Evolutionary conservation across 2,113 vertebrate species (phyloP), one percentile per base, ranked within the genome.

Genomic region (Martes martes): DNA sequence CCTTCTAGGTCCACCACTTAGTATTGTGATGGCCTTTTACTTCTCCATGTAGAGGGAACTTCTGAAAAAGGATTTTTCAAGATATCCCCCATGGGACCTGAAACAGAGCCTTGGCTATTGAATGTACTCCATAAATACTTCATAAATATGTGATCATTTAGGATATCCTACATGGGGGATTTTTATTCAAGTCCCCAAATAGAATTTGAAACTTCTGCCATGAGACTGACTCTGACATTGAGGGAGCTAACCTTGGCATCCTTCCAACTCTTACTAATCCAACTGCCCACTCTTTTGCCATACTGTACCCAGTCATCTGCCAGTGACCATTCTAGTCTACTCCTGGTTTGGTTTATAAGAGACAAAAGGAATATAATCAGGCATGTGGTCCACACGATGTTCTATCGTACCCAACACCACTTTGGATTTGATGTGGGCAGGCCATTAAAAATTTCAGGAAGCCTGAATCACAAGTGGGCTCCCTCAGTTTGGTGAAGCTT

Each of bases 231-330:
- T 33, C 26, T 84, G 61, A 42, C 67, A 36, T 0, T 6, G 26
- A 74, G 28, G 23, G 19, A 42, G 11, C 5, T 59, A 61, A 28
- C 3, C 10, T 7, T 45, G 59, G 15, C 23, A 33, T n/a, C n/a
- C 67, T 69, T 39, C 26, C 1, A 26, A 6, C 10, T 1, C 1
- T 47, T 24, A 23, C 14, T 11, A 4, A n/a, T 28, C 13, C 4
- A 24, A 33, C 26, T 4, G 1, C 21, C 89, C 47, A 52, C 4
- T 7, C 4, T 19, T 33, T 73, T 10, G 8, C 24, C 26, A 7
- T 19, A 7, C 21, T 73, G 3, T 21, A 13, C 10, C 33, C 26
- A 18, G 26, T 55, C 57, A 42, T 86, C 33, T 55, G 47, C 11
- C 57, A 0, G 39, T 10, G 42, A 14, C n/a, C 33, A 4, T n/a